Conservation (phyloP, 2,113 vertebrate genomes). For the Pipra filicauda region DNA sequence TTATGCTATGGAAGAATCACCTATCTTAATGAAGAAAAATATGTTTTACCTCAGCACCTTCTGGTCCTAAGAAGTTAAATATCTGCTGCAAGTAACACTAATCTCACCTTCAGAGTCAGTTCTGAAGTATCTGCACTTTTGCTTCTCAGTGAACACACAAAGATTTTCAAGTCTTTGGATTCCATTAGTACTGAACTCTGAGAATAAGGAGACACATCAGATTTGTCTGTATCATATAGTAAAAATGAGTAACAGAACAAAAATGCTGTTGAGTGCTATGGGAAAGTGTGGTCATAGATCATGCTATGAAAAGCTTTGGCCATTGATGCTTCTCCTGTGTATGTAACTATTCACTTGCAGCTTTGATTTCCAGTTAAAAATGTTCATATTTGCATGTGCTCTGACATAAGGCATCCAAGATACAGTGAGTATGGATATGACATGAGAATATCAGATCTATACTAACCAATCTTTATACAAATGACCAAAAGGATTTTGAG, state of each 20-base stretch:
- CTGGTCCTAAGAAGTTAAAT: background rate
- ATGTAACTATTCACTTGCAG: background rate
- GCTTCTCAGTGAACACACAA: background rate
- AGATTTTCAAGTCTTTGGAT: background rate
- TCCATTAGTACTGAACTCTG: background rate
- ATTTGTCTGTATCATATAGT: background rate
- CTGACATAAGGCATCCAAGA: background rate
- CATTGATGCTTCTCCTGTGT: background rate
- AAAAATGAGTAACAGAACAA: background rate
- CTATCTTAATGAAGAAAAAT: background rate
- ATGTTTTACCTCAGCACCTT: background rate
- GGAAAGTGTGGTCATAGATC: background rate
- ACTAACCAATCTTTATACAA: background rate
- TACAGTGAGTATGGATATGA: background rate
- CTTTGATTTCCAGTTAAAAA: background rate
- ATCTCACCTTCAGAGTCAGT: background rate
- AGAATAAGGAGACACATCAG: background rate
- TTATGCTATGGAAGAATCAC: background rate
- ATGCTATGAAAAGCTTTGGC: background rate
- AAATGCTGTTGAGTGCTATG: background rate
- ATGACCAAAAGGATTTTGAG: background rate
- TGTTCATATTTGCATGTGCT: background rate
- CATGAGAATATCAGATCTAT: background rate
- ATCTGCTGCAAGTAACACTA: background rate
- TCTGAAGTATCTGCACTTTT: background rate